Percentiles rank a stretch among this genome's conserved stretches.
These are phyloP conservation scores for Drosophila antonietae DNA, from an alignment of 2,888 invertebrate species.

Conservation along the genomic window DNA sequence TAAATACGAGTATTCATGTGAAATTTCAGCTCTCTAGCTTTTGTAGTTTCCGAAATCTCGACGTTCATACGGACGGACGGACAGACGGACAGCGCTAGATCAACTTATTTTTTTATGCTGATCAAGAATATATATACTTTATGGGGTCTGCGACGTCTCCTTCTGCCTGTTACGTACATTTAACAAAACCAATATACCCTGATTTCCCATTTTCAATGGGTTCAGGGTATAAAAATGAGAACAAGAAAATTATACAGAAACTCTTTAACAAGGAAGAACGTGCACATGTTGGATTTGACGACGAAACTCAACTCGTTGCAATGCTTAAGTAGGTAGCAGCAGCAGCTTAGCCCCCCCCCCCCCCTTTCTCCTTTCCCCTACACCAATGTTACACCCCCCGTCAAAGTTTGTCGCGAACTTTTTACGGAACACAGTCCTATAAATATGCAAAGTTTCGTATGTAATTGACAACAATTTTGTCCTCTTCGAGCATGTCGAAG, in stretches of 20 bases:
- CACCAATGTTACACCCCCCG: too few relatives aligned
- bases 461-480: neutral
- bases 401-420: slow-evolving; percentile 25
- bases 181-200: too few relatives aligned
- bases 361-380: neutral
- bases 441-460: slow-evolving; percentile 7
- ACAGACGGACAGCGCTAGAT: too few relatives aligned
- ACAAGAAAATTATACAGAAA: slow-evolving; percentile 2
- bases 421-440: slow-evolving; percentile 15
- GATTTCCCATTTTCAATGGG: too few relatives aligned
- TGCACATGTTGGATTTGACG: neutral
- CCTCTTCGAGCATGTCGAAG: slow-evolving; percentile 1
- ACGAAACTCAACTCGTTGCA: slow-evolving; percentile 2
- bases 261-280: slow-evolving; percentile 3
- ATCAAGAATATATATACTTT: too few relatives aligned
- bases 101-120: too few relatives aligned
- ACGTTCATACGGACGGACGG: too few relatives aligned
- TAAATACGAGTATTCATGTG: too few relatives aligned
- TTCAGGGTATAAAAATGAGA: slow-evolving; percentile 1
- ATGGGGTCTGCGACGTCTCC: too few relatives aligned
- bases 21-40: too few relatives aligned
- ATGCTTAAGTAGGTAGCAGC: neutral
- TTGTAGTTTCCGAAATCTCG: too few relatives aligned
- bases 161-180: too few relatives aligned
- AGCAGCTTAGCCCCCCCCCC: neutral